phyloP scores from a whole-genome alignment of 2,113 vertebrate genomes.

The Apodemus sylvaticus region DNA sequence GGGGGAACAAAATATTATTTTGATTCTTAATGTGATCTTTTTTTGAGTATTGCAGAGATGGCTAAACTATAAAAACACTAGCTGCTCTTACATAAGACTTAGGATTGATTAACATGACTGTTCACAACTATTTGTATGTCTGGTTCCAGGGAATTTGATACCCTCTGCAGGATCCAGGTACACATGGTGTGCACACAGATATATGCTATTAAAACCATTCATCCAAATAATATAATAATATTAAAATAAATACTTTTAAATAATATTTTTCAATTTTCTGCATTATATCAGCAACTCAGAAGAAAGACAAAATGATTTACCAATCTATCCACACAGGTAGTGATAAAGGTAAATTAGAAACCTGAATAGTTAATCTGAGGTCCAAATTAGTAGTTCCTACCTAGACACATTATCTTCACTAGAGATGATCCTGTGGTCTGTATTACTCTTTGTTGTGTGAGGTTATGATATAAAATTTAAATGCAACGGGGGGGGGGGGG shows the following conservation, averaged over 20 bases:
- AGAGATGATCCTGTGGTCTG: neutral
- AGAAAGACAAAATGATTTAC: neutral
- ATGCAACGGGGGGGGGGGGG: neutral
- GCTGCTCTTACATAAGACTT: neutral
- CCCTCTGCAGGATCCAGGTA: neutral
- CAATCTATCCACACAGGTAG: neutral
- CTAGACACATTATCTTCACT: neutral
- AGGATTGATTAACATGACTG: neutral
- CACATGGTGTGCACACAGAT: neutral
- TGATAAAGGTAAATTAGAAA: neutral
- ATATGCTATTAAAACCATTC: neutral
- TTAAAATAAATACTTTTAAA: neutral
- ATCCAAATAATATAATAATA: neutral
- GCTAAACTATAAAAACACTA: neutral
- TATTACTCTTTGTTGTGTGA: neutral
- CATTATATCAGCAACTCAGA: neutral
- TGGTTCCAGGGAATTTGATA: neutral
- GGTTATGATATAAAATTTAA: neutral
- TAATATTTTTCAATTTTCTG: neutral
- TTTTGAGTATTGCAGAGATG: neutral
- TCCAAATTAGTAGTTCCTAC: neutral
- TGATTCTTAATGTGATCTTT: neutral
- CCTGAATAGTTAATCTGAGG: neutral
- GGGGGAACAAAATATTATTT: neutral
- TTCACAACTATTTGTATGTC: neutral